These are phyloP conservation scores for Scarus forsteni DNA, from an alignment of 2,797 vertebrate species.

Conservation along the genomic window DNA sequence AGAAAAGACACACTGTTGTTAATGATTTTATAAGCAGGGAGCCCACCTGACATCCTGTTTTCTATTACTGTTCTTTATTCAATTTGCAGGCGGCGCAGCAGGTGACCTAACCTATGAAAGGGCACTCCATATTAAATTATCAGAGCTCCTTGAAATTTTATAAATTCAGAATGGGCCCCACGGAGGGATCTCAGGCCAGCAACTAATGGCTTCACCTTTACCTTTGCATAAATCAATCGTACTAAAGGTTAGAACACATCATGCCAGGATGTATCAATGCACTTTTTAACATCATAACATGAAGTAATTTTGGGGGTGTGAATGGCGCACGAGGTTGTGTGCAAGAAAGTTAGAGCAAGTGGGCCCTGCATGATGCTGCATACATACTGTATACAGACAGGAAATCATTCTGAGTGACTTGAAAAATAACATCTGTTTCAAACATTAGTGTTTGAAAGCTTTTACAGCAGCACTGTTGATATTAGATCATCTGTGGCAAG, in stretches of 20 bases:
- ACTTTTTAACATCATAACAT: slow-evolving; percentile 74
- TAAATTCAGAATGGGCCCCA: slow-evolving; percentile 84
- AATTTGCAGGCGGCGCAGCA: slow-evolving; percentile 87
- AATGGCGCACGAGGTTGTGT: slow-evolving; percentile 57
- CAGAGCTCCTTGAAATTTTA: slow-evolving; percentile 87
- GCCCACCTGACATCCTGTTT: slow-evolving; percentile 86
- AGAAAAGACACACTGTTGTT: slow-evolving; percentile 87
- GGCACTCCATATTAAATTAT: slow-evolving; percentile 91
- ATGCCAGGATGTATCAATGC: slow-evolving; percentile 75
- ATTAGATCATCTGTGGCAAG: no score
- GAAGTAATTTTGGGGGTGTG: slow-evolving; percentile 53
- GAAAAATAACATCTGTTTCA: no score
- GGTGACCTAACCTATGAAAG: slow-evolving; percentile 92
- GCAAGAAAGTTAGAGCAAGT: slow-evolving; percentile 16
- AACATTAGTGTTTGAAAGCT: no score
- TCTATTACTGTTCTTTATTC: slow-evolving; percentile 89
- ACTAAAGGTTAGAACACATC: slow-evolving; percentile 83
- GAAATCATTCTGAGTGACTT: no score
- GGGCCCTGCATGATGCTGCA: neutral
- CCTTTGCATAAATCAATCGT: slow-evolving; percentile 84
- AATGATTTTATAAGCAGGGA: slow-evolving; percentile 89
- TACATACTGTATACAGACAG: neutral
- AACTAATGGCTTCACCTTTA: slow-evolving; percentile 86
- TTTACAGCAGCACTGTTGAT: no score
- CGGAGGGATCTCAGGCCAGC: slow-evolving; percentile 77